Conservation (phyloP, 1,140 invertebrate genomes). For the Acromyrmex heyeri region DNA sequence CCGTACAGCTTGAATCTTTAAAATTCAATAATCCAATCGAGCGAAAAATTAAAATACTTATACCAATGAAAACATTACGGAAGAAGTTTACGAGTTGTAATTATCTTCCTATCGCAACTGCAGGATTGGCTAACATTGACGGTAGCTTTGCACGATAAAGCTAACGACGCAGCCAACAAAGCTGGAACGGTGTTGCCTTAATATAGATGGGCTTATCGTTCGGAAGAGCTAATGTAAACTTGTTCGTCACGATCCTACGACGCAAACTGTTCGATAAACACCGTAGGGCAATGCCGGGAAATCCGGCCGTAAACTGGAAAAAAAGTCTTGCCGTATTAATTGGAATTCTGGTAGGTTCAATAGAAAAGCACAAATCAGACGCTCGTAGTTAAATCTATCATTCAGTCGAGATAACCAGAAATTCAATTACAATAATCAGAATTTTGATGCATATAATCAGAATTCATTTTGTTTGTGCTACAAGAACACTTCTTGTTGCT, state of each 20-base stretch:
- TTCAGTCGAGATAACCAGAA: no score
- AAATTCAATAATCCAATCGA: background rate
- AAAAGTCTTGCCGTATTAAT: background rate
- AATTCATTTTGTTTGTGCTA: no score
- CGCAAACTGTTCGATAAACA: slow-evolving; percentile 50
- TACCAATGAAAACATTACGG: background rate
- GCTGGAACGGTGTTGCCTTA: slow-evolving; percentile 43
- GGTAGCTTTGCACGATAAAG: slow-evolving; percentile 25
- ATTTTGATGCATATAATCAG: no score
- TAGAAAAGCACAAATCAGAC: no score
- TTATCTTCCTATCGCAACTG: slow-evolving; percentile 12
- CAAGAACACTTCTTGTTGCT: no score
- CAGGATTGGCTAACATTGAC: slow-evolving; percentile 28
- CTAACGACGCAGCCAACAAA: slow-evolving; percentile 29
- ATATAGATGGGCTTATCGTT: slow-evolving; percentile 56
- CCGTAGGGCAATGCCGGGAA: background rate
- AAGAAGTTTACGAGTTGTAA: slow-evolving; percentile 17
- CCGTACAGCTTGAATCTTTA: background rate
- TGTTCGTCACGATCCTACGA: slow-evolving; percentile 37
- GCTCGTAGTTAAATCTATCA: no score
- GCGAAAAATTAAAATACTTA: background rate
- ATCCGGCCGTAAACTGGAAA: no score
- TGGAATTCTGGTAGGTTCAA: no score
- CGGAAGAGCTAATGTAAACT: slow-evolving; percentile 47
- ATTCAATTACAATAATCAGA: no score